Evolutionary conservation across 92 coral and sea anemone genomes (phyloP), one percentile per base, ranked within the genome.

Genomic region (Palythoa grandis): DNA sequence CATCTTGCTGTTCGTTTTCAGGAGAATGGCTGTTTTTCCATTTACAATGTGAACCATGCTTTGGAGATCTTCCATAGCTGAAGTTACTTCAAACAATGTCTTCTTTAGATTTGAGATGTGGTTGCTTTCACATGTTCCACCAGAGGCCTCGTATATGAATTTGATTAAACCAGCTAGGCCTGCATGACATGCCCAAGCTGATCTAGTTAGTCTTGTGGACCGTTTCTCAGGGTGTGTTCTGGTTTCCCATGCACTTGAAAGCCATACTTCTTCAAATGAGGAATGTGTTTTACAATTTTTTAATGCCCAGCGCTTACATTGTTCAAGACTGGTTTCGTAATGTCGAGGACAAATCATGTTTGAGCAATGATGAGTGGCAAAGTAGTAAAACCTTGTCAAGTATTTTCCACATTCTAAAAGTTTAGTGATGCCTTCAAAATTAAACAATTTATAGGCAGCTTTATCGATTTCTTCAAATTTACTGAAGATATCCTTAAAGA

Each of bases 231-330:
- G 7, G 10, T 77, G 66, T 14, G 82, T 56, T 13, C 13, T 77
- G 0, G 70, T 54, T 77, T 29, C 38, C 24, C 39, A 19, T 5
- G 85, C 1, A 1, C 52, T 60, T 86, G n/a, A n/a, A 8, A 86
- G 80, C 89, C 89, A 86, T 0, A 50, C 39, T 60, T 47, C 77
- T 12, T 86, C 85, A 37, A 43, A 63, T 43, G 16, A 5, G 5
- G 74, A 67, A 22, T 60, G 13, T 48, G 43, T 47, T 8, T 67
- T 60, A 24, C 89, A 76, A 40, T 52, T 35, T 5, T 13, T 38
- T 8, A 72, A 23, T 25, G 90, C 90, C 86, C 86, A 87, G 16
- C 16, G 67, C 52, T 87, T 79, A 10, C 90, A 87, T 37, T 87
- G 72, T 4, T 19, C 60, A 7, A 87, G 73, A 24, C 47, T 79